Evolutionary conservation across 2,888 invertebrate genomes (phyloP), one percentile per base, ranked within the genome.

Genomic region (Yponomeuta cagnagella): DNA sequence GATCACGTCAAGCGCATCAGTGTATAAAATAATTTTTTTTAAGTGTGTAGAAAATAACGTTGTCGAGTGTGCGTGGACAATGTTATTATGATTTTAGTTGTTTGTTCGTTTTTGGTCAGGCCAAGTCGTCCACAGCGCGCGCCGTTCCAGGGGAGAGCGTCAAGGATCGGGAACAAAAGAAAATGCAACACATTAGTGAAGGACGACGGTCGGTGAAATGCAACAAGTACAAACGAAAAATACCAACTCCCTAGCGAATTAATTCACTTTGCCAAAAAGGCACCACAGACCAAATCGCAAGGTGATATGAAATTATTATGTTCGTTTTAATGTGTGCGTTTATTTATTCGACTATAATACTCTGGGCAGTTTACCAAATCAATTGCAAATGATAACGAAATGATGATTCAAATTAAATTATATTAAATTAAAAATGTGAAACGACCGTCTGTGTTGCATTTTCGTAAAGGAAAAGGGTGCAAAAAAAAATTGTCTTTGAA

Each of bases 391-490:
- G 72, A 75, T 76, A 73, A 71, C 73, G 72, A 71, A 71, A 72
- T 72, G 70, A 73, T 23, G 0, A 23, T 23, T 23, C 0, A 74
- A 72, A 71, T 33, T 48, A 63, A 33, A 63, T 63, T 73, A 72
- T 71, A 72, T 65, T 73, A 74, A 73, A 72, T 73, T 77, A 74
- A 48, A 64, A 37, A 63, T 63, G 43, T n/a, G 2, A 77, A 77
- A 80, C 87, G 88, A 90, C 91, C 91, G 91, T 92, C 91, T 92
- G 82, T 92, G 91, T 92, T 92, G 91, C 91, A 92, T 91, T 92
- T 91, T 90, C 91, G 85, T 86, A 82, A 80, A 74, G 82, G 83
- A 78, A 74, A 72, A 10, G 52, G 10, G 48, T 71, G 76, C 76
- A 77, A 75, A 82, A 80, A 80, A 75, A 82, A 80, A 79, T 78